Evolutionary conservation across 2,113 vertebrate species (phyloP).

Genomic region (Rhinogobius similis): DNA sequence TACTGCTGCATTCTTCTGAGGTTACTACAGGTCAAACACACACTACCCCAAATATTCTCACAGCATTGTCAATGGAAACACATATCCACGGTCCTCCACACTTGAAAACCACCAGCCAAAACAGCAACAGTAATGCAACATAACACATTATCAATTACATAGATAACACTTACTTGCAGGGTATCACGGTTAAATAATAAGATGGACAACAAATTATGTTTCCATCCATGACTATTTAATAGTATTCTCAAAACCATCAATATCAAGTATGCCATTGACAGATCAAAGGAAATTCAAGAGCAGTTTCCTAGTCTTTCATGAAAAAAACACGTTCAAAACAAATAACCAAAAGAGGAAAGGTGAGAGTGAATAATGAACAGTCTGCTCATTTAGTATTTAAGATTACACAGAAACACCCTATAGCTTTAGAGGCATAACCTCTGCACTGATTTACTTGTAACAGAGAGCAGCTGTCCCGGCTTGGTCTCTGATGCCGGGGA

Average conservation of each 20-base stretch:
- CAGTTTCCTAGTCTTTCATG: background rate
- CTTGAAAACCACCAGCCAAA: background rate
- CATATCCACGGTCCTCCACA: constrained; percentile 36
- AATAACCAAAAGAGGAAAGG: background rate
- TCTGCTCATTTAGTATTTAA: background rate
- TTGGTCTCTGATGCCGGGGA: constrained; percentile 43
- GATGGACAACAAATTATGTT: background rate
- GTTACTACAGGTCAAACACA: constrained; percentile 81
- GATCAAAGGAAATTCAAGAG: background rate
- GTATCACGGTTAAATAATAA: too few relatives aligned
- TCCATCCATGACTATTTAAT: background rate
- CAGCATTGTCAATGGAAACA: constrained; percentile 32
- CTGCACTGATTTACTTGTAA: background rate
- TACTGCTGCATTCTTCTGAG: constrained; percentile 40
- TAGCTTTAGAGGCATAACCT: background rate
- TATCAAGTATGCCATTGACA: background rate
- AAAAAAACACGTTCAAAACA: background rate
- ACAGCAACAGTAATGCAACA: background rate
- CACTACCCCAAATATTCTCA: constrained; percentile 70
- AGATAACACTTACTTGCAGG: background rate
- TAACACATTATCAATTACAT: background rate
- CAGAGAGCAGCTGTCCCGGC: constrained; percentile 33
- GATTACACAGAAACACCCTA: background rate
- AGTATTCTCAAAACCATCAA: background rate
- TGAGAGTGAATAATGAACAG: background rate